These are phyloP conservation scores for Drosophila prostipennis DNA, from an alignment of 2,888 invertebrate genomes.

Conservation along the genomic window DNA sequence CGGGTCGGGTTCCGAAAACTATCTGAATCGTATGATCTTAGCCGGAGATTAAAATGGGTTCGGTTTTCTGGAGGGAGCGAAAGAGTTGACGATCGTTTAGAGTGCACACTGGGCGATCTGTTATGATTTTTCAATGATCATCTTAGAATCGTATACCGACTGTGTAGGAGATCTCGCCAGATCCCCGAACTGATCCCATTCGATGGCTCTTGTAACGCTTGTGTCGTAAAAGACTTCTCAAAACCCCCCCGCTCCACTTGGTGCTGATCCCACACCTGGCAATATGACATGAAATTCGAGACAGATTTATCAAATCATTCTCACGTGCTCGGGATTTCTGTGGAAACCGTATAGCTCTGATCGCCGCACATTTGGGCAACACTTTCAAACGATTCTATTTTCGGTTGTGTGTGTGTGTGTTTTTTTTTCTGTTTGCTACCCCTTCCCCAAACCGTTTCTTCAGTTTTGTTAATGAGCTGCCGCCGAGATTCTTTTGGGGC, in stretches of 20 bases:
- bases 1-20: not conserved
- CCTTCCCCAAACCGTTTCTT: constrained; percentile 13
- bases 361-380: constrained; percentile 8
- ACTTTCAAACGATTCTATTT: constrained; percentile 17
- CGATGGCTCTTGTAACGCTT: not conserved
- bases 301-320: constrained; percentile 20
- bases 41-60: constrained; percentile 3
- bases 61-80: not conserved
- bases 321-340: constrained; percentile 29
- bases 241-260: not conserved
- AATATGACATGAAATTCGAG: constrained; percentile 12
- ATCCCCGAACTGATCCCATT: not conserved
- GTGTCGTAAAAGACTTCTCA: not conserved
- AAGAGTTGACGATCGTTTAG: not conserved
- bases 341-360: constrained; percentile 1
- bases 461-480: constrained; percentile 50
- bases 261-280: constrained; percentile 15
- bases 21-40: constrained; percentile 13
- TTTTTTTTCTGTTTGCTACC: not conserved
- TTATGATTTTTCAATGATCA: no score
- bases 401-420: no score
- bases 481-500: constrained; percentile 35
- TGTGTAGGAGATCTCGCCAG: no score
- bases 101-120: not conserved
- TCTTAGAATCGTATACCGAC: no score